A percentile compares a stretch with the other conserved stretches of the same genome.
phyloP scores from a whole-genome alignment of 2,888 invertebrate genomes.

The Cerastis leucographa region DNA sequence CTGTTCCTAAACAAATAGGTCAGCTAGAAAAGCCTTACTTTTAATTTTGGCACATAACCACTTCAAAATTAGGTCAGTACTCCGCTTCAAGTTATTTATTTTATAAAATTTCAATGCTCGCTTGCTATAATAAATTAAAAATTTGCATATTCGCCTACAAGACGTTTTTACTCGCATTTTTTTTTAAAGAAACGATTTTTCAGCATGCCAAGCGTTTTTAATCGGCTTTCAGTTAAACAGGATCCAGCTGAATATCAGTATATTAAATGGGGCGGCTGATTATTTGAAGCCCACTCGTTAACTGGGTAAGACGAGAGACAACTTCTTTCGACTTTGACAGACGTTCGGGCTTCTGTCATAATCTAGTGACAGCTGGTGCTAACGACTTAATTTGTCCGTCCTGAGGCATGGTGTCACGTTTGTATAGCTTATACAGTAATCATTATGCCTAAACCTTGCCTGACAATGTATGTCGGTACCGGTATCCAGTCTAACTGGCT shows the following conservation, averaged over 20 bases:
- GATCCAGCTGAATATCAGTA: neutral
- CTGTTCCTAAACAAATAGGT: neutral
- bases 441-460: neutral
- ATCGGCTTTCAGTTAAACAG: neutral
- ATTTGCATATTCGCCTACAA: constrained; percentile 22
- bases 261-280: neutral
- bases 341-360: neutral
- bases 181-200: neutral
- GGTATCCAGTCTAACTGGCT: neutral
- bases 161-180: constrained; percentile 5
- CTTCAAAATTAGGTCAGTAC: constrained; percentile 21
- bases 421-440: neutral
- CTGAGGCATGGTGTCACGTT: neutral
- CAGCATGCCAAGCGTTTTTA: neutral
- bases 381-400: neutral
- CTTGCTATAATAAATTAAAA: neutral
- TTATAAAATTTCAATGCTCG: constrained; percentile 16
- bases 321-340: neutral
- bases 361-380: neutral
- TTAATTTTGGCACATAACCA: constrained; percentile 41
- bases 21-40: constrained; percentile 13
- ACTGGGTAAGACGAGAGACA: neutral
- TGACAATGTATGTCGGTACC: neutral
- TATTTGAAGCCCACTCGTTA: neutral
- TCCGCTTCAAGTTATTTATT: constrained; percentile 19